A percentile compares a stretch with the other conserved stretches of the same genome.
Conservation (phyloP, 2,888 invertebrate species). For the Venusia cambrica region DNA sequence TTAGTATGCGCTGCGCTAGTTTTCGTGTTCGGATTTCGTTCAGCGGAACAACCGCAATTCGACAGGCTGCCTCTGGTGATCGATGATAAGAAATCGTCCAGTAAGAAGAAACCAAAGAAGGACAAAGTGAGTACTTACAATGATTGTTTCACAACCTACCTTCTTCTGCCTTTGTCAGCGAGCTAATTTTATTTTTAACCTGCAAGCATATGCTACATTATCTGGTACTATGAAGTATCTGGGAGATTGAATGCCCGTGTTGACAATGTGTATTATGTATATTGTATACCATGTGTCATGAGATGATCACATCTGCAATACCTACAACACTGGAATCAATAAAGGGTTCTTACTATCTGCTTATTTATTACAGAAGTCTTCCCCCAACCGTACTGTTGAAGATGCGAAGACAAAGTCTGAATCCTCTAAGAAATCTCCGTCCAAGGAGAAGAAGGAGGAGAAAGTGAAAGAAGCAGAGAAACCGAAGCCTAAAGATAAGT, state of each 20-base stretch:
- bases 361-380: constrained; percentile 74
- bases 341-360: not conserved
- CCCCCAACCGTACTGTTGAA: constrained; percentile 82
- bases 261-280: constrained; percentile 15
- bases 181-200: constrained; percentile 78
- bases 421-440: constrained; percentile 78
- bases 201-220: constrained; percentile 65
- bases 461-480: constrained; percentile 75
- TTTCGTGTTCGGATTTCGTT: constrained; percentile 89
- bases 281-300: constrained; percentile 10
- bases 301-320: constrained; percentile 1
- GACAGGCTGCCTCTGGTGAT: constrained; percentile 83
- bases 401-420: constrained; percentile 82
- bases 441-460: constrained; percentile 81
- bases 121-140: constrained; percentile 82
- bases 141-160: constrained; percentile 36
- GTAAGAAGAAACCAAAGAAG: constrained; percentile 85
- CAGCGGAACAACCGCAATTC: constrained; percentile 90
- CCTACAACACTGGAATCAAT: not conserved
- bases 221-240: constrained; percentile 40
- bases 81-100: constrained; percentile 85
- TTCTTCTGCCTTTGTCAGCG: constrained; percentile 47
- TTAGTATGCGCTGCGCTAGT: constrained; percentile 87
- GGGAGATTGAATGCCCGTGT: constrained; percentile 36
- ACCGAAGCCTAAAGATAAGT: constrained; percentile 68